Base-by-base conservation (phyloP, 2,888 invertebrate genomes). In the Agrilus cyanescens region DNA sequence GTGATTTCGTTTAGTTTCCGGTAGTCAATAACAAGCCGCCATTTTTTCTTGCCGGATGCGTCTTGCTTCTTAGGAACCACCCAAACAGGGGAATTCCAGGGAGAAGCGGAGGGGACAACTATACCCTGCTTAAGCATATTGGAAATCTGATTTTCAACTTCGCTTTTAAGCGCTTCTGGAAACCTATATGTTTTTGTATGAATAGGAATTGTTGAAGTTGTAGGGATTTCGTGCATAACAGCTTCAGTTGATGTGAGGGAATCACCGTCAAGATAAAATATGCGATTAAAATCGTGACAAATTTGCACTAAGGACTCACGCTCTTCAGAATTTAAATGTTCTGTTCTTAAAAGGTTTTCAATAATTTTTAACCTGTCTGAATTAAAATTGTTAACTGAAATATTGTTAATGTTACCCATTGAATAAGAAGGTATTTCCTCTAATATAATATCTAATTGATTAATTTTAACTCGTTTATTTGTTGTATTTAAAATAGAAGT, bases 1-100 rank as follows among this genome's bases (percentile, higher is more conserved):
- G 52, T 55, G 34, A 49, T 50, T 32, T 53, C 49, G 34, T 60
- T 59, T 43, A 55, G 15, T 54, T 57, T 39, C 44, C 59, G 4
- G 46, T 53, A 43, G 51, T 63, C 47, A 45, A 57, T 38, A 13
- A 62, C 59, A 4, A 58, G 36, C 38, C 58, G 32, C 53, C 54
- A 59, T 50, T 61, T 63, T 15, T 43, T 37, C 46, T 56, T 47
- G 2, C 59, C 58, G 0, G 54, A 50, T 1, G 57, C 48, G 31
- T 61, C 61, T 8, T 49, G 4, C 49, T 33, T 38, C 31, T 36
- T 40, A 10, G 32, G 41, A n/a, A n/a, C n/a, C n/a, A n/a, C n/a
- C n/a, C n/a, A n/a, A n/a, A n/a, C n/a, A n/a, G n/a, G n/a, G n/a
- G 50, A 47, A 43, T 49, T 51, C 44, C 51, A 56, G 3, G 53